These are phyloP conservation scores for Theocolax elegans DNA, from an alignment of 1,140 invertebrate species.

Conservation along the genomic window DNA sequence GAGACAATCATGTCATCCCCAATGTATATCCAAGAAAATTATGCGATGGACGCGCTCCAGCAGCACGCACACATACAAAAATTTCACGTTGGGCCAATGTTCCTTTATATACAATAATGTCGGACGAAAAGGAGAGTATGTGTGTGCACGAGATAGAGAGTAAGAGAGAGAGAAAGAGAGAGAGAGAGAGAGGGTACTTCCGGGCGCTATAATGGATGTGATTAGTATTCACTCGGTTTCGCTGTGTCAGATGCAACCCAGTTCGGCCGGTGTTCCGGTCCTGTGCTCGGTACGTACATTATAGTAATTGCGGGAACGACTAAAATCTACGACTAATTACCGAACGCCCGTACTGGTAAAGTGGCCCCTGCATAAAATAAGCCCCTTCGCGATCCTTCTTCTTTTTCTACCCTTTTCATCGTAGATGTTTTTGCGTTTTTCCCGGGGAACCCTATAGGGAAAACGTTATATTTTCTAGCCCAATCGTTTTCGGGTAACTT, in stretches of 20 bases:
- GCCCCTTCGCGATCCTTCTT: not conserved
- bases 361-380: constrained; percentile 29
- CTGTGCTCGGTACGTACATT: constrained; percentile 30
- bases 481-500: too few relatives aligned
- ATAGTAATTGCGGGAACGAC: constrained; percentile 38
- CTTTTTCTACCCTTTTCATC: not conserved
- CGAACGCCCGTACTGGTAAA: constrained; percentile 20
- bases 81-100: too few relatives aligned
- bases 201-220: constrained; percentile 32
- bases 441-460: too few relatives aligned
- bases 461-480: too few relatives aligned
- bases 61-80: too few relatives aligned
- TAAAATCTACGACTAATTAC: constrained; percentile 42
- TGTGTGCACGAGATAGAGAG: too few relatives aligned
- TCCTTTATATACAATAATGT: too few relatives aligned
- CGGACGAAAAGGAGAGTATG: too few relatives aligned
- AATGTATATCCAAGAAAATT: too few relatives aligned
- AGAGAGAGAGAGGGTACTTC: not conserved
- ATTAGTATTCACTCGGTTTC: constrained; percentile 44
- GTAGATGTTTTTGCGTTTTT: not conserved
- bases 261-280: constrained; percentile 14
- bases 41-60: too few relatives aligned
- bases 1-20: too few relatives aligned
- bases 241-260: constrained; percentile 45
- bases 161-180: not conserved